phyloP scores from a whole-genome alignment of 2,797 vertebrate genomes.

The Pseudotriccus pelzelni region DNA sequence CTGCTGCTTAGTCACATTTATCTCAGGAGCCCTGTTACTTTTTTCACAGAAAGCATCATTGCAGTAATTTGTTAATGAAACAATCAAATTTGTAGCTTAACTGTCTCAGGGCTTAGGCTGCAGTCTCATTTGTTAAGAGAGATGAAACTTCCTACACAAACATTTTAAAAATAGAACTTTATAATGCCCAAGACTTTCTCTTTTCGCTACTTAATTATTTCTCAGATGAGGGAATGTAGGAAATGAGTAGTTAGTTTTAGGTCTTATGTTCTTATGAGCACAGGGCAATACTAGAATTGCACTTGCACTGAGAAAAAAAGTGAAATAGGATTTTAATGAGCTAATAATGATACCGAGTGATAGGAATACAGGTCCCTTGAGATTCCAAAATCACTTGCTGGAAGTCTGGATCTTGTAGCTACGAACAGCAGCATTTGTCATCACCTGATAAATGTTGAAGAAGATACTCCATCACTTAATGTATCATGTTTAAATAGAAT shows the following conservation, averaged over 20 bases:
- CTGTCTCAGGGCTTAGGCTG: background rate
- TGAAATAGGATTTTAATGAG: slow-evolving; percentile 2
- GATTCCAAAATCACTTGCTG: background rate
- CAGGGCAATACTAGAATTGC: background rate
- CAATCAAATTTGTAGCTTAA: background rate
- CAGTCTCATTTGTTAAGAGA: background rate
- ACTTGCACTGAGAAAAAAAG: background rate
- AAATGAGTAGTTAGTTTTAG: background rate
- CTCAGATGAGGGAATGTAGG: background rate
- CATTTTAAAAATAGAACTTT: background rate
- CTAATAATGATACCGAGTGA: background rate
- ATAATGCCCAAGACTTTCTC: background rate
- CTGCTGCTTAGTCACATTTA: slow-evolving; percentile 38
- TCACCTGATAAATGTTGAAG: background rate
- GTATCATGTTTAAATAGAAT: background rate
- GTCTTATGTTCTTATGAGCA: background rate
- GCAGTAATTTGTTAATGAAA: background rate
- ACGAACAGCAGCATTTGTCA: background rate
- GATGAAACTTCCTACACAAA: background rate
- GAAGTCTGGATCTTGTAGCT: background rate
- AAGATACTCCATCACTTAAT: background rate
- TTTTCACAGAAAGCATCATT: too few species aligned
- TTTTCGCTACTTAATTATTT: background rate
- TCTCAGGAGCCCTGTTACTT: background rate
- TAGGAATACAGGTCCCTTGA: background rate